Evolutionary conservation across 23 tunicate genomes (phyloP).

Genomic region (Clavelina lepadiformis): DNA sequence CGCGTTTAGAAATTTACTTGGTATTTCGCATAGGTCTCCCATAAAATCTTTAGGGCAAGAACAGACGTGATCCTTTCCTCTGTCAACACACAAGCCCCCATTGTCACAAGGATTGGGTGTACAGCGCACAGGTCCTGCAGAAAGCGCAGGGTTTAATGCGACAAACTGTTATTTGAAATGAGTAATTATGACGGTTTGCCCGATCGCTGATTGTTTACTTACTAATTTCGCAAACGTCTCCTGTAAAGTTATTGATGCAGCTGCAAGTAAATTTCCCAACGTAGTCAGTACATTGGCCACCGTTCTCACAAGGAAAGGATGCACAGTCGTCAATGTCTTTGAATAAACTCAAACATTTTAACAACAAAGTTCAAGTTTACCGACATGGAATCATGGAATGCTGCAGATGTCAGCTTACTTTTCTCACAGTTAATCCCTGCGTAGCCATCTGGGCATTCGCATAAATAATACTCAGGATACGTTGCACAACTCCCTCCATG

Average conservation of each 20-base stretch:
- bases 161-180: neutral
- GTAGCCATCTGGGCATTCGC: slow-evolving; percentile 55
- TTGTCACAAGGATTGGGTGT: slow-evolving; percentile 71
- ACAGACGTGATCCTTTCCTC: slow-evolving; percentile 71
- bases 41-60: slow-evolving; percentile 70
- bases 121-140: slow-evolving; percentile 69
- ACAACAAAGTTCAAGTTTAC: neutral
- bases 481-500: slow-evolving; percentile 57
- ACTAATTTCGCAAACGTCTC: slow-evolving; percentile 68
- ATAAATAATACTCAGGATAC: slow-evolving; percentile 50
- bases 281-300: slow-evolving; percentile 44
- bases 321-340: slow-evolving; percentile 73
- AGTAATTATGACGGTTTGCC: neutral
- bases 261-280: slow-evolving; percentile 43
- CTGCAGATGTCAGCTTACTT: slow-evolving; percentile 22
- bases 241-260: slow-evolving; percentile 48
- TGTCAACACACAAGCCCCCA: slow-evolving; percentile 65
- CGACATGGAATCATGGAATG: neutral
- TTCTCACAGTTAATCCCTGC: slow-evolving; percentile 80
- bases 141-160: neutral
- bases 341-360: too few relatives aligned
- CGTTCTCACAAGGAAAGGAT: slow-evolving; percentile 79
- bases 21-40: slow-evolving; percentile 73
- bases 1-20: slow-evolving; percentile 6
- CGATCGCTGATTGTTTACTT: too few relatives aligned